Base-by-base conservation (phyloP, 2,113 vertebrate genomes). In the Syrrhaptes paradoxus region DNA sequence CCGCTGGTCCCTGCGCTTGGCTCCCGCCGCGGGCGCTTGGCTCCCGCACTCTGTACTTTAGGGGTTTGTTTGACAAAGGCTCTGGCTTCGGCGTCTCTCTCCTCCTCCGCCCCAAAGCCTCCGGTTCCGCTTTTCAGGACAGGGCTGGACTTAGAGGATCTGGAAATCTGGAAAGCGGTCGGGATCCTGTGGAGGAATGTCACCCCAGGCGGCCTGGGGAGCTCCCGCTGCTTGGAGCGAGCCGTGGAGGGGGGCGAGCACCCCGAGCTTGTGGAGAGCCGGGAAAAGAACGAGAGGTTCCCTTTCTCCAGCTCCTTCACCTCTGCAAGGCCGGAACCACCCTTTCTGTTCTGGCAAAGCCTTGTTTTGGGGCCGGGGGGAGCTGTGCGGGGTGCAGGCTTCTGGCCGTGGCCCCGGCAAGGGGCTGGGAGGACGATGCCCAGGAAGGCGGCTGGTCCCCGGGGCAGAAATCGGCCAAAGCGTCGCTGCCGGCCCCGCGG, bases 401-500 rank as follows among this genome's bases (percentile, higher is more conserved):
- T 32, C 12, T 2, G 2, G 11, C 13, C 3, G 6, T 4, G 3
- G 17, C 34, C 65, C 65, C 3, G 1, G 55, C 8, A 3, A 7
- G 38, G 63, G 43, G 25, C 0, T 1, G 38, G 1, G 19, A 13
- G 6, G 51, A 2, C 5, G 10, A 1, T n/a, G 36, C 43, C 55
- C 7, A 2, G 1, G 51, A 9, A 32, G 14, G 31, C 61, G 10
- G 7, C 45, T 9, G 8, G 2, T 48, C 48, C 22, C 38, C 2
- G 1, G 15, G 32, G 26, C 24, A 11, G 3, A 68, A 32, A 2
- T 8, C 15, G 45, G 57, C 43, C 58, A 46, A 3, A 4, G 11
- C 2, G 11, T 36, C 16, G 48, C 38, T 0, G 0, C 3, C 14
- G 34, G 65, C 24, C 28, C 13, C 9, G 6, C 2, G 1, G 2